Conservation (phyloP, 2,888 invertebrate genomes). For the Pammene aurita region DNA sequence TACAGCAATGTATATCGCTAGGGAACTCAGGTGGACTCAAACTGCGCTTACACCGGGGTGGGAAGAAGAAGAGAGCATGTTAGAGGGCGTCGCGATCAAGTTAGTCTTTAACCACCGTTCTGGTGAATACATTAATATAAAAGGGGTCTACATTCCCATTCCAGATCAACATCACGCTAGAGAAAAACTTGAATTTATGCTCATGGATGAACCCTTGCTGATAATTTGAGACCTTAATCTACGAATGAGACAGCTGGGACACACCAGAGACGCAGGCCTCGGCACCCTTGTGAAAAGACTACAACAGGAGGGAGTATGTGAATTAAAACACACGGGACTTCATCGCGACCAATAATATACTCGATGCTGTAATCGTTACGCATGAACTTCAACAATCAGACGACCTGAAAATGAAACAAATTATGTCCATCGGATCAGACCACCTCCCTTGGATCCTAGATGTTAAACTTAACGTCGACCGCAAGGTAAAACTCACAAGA, state of each 20-base stretch:
- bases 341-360: constrained; percentile 21
- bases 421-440: background rate
- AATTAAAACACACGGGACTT: constrained; percentile 25
- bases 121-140: constrained; percentile 11
- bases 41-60: constrained; percentile 21
- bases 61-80: constrained; percentile 12
- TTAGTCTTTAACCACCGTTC: constrained; percentile 6
- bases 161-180: constrained; percentile 7
- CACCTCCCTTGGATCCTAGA: too few species aligned
- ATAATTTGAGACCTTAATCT: constrained; percentile 18
- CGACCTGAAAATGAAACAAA: constrained; percentile 4
- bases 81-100: constrained; percentile 19
- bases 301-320: constrained; percentile 18
- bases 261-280: constrained; percentile 20
- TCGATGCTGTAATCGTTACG: constrained; percentile 5
- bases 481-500: too few species aligned
- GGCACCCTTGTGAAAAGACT: constrained; percentile 12
- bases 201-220: constrained; percentile 9
- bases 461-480: too few species aligned
- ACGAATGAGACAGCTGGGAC: constrained; percentile 13
- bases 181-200: constrained; percentile 1
- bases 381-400: constrained; percentile 15
- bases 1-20: constrained; percentile 20
- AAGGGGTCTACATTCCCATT: constrained; percentile 16
- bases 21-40: constrained; percentile 17